Percentiles rank a stretch among this genome's conserved stretches.
phyloP scores from a whole-genome alignment of 2,797 vertebrate species.

The Rhabdomys pumilio region DNA sequence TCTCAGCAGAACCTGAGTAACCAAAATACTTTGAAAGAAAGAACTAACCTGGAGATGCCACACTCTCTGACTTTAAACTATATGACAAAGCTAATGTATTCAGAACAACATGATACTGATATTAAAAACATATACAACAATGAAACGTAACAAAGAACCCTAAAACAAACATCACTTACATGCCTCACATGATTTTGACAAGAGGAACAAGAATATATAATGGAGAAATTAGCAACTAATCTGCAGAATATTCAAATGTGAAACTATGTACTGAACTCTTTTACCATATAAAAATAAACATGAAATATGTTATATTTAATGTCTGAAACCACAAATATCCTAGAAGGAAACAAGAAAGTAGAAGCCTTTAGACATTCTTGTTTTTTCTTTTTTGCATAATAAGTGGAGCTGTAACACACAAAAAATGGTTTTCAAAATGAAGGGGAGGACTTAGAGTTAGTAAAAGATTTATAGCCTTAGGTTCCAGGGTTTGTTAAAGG shows the following conservation, averaged over 20 bases:
- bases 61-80: neutral
- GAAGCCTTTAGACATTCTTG: neutral
- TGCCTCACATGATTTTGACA: neutral
- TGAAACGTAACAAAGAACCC: neutral
- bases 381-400: neutral
- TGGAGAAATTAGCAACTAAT: neutral
- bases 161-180: neutral
- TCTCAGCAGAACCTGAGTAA: neutral
- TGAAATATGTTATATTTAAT: neutral
- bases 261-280: neutral
- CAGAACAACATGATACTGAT: neutral
- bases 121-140: neutral
- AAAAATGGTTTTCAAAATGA: constrained; percentile 47
- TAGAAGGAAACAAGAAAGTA: neutral
- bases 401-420: neutral
- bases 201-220: neutral
- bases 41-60: neutral
- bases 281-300: neutral
- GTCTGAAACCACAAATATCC: neutral
- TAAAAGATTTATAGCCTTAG: neutral
- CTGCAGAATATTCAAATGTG: neutral
- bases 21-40: neutral
- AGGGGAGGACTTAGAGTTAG: neutral
- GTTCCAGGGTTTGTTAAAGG: neutral
- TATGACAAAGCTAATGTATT: neutral